Evolutionary conservation across 35 echinoderm and acorn worm species (phyloP), one percentile per base, ranked within the genome.

Genomic region (Apostichopus japonicus): DNA sequence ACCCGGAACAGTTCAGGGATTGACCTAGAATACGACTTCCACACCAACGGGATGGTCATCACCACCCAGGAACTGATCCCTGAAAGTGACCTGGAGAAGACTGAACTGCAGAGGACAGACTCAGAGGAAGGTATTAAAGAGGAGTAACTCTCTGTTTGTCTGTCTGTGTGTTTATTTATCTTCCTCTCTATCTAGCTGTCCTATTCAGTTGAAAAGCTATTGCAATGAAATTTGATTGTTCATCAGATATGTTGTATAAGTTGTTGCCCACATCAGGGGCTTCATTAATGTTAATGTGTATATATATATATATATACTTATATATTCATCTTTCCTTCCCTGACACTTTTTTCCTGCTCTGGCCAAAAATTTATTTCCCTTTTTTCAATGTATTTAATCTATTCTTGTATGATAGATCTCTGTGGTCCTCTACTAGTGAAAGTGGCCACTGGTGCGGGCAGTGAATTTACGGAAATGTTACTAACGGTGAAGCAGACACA

Each of bases 381-480:
- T 4, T 5, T 59, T 7, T 59, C 7, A 8, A n/a, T n/a, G n/a
- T n/a, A n/a, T n/a, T n/a, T n/a, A 21, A 7, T 75, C 79, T 54
- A 7, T 79, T 79, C 6, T 53, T 86, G 27, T 92, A 83, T 17
- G 61, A 22, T 53, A 91, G 95, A 94, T 19, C 84, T 98, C 16
- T 94, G 93, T 77, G 94, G 93, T 67, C 97, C 97, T 54, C 71
- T 98, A 14, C 91, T 98, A 6, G 93, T 98, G 16, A 92, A 88
- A 76, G 22, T 95, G 23, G 55, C 72, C 17, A 77, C 56, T 10
- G 65, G 51, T 4, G 80, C 53, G 11, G 79, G 33, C n/a, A 51
- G 16, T 55, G 65, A 90, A 14, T 72, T 72, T 13, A 84, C 76
- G 10, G 92, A 98, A 21, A 94, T 98, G 54, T 93, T 98, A 56